These are phyloP conservation scores for Rhabdomys pumilio DNA, from an alignment of 2,797 vertebrate species.

Conservation along the genomic window DNA sequence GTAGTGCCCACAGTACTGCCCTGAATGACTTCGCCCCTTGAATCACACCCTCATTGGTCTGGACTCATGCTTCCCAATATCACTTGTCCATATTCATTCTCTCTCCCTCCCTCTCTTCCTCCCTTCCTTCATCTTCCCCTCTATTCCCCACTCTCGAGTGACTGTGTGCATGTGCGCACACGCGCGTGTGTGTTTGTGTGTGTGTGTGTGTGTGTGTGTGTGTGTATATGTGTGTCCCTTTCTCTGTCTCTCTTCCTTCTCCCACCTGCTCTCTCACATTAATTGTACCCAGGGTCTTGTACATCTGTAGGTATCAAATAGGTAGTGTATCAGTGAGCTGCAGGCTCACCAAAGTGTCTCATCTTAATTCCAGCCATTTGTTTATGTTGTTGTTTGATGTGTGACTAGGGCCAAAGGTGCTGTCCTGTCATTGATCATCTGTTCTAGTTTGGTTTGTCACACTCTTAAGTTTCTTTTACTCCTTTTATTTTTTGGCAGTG, in stretches of 20 bases:
- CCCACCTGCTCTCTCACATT: not conserved
- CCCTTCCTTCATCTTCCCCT: accelerated
- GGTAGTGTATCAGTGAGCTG: not conserved
- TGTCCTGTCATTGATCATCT: not conserved
- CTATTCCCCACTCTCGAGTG: too few species aligned
- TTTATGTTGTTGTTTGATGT: not conserved
- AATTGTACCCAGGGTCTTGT: not conserved
- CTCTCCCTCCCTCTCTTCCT: not conserved
- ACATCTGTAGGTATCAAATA: not conserved
- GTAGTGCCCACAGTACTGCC: accelerated
- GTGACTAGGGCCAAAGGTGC: not conserved
- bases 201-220: too few species aligned
- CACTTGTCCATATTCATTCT: too few species aligned
- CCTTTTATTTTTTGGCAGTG: not conserved
- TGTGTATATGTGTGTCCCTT: not conserved
- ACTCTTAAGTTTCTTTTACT: not conserved
- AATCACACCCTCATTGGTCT: not conserved
- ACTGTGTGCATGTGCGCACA: too few species aligned
- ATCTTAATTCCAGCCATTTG: not conserved
- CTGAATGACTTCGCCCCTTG: accelerated
- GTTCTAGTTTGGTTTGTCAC: not conserved
- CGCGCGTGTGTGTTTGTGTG: too few species aligned
- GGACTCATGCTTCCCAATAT: too few species aligned
- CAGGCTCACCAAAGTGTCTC: not conserved
- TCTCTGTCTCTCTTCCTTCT: not conserved